Percentiles rank a stretch among this genome's conserved stretches.
Conservation (phyloP, 1,140 invertebrate species). For the Aphelenchoides avenae region DNA sequence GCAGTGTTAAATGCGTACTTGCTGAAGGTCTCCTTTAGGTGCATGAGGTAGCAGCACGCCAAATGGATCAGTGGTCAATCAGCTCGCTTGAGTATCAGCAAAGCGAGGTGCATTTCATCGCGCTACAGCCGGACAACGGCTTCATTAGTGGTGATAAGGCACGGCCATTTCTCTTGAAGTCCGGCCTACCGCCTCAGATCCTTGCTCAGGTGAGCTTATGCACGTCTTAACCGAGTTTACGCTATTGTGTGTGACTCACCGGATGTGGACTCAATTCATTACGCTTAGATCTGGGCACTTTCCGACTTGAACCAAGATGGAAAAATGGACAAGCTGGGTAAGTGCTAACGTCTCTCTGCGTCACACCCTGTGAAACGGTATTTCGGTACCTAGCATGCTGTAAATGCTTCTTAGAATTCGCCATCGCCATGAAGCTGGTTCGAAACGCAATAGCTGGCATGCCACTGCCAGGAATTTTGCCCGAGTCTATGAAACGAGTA, state of each 20-base stretch:
- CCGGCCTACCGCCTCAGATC: slow-evolving; percentile 30
- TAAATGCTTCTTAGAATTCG: no score
- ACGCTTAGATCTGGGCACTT: slow-evolving; percentile 44
- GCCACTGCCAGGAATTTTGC: slow-evolving; percentile 25
- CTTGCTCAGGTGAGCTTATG: slow-evolving; percentile 29
- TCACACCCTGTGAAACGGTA: no score
- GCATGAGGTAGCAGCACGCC: no score
- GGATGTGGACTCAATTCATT: neutral
- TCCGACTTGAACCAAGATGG: slow-evolving; percentile 44
- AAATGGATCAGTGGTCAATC: slow-evolving; percentile 17
- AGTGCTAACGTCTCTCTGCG: no score
- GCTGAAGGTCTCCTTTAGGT: no score
- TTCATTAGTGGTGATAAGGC: slow-evolving; percentile 39
- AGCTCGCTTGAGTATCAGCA: slow-evolving; percentile 19
- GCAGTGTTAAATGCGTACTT: no score
- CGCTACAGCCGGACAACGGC: slow-evolving; percentile 28
- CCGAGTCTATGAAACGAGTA: slow-evolving; percentile 29
- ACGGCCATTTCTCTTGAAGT: slow-evolving; percentile 40
- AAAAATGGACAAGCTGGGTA: slow-evolving; percentile 34
- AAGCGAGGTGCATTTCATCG: slow-evolving; percentile 41
- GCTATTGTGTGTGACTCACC: slow-evolving; percentile 3
- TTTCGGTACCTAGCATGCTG: no score
- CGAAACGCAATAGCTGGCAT: slow-evolving; percentile 30
- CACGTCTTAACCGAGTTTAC: no score
- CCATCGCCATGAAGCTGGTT: slow-evolving; percentile 43